Evolutionary conservation across 1,140 invertebrate species (phyloP), one percentile per base, ranked within the genome.

Genomic region (Liolophura sinensis): DNA sequence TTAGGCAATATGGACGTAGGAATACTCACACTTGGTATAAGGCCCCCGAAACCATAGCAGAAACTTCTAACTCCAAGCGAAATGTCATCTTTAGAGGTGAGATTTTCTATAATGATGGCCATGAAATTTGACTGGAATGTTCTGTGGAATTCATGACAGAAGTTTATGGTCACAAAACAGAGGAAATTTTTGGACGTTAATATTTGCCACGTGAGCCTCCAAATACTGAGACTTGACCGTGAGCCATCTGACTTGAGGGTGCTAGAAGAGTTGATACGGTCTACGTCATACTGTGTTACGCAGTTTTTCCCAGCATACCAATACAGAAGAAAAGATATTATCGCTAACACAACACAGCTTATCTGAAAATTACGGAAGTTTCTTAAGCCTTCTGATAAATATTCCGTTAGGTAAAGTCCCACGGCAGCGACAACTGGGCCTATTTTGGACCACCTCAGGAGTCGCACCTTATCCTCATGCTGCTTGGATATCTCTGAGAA

Each of bases 401-500:
- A 73, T 54, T 80, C 72, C 48, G 72, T 56, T 11, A 80, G 27
- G 46, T 78, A 70, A 14, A 80, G 65, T 40, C 70, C 72, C 14
- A 59, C 65, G 1, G 68, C 69, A 31, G 80, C 79, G 18, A 78
- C 20, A 1, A 84, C 51, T 59, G 63, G 59, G 27, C 75, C 78
- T 16, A 85, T 69, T 25, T 84, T 77, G 14, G 77, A 62, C 67
- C 81, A 83, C 58, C 76, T 74, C 16, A 84, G 69, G 9, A 84
- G 72, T 52, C 66, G 67, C 9, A 86, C 68, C 31, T 85, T 69
- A 31, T 79, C 73, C 20, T 75, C 57, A 9, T 79, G 73, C 20
- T 79, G 73, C 6, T 68, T 62, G 0, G 83, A 82, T n/a, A 81
- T 76, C 64, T 86, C 85, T 4, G 85, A 77, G 62, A 82, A 86